Percentiles rank a stretch among this genome's conserved stretches.
Conservation (phyloP, 1,140 invertebrate species). For the Tachypleus tridentatus region DNA sequence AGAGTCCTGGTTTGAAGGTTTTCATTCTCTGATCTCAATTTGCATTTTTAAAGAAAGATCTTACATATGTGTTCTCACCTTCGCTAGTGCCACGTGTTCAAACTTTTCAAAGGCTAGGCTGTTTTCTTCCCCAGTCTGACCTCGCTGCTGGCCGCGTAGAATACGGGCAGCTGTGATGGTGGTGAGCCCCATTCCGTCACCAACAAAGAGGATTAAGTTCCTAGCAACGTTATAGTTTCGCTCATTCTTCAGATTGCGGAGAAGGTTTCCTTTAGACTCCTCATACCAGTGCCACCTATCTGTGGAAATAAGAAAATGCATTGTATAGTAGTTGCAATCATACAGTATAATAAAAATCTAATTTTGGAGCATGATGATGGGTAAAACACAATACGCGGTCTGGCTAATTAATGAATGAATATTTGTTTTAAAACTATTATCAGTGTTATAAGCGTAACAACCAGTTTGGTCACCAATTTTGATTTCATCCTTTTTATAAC, state of each 20-base stretch:
- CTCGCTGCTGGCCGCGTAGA: constrained; percentile 31
- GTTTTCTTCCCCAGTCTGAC: constrained; percentile 47
- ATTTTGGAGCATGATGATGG: no score
- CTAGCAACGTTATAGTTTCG: constrained; percentile 43
- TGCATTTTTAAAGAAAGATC: no score
- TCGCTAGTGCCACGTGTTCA: constrained; percentile 64
- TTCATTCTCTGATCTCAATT: no score
- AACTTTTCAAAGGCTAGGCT: constrained; percentile 67
- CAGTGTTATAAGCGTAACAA: no score
- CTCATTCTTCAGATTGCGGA: not conserved
- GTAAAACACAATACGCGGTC: no score
- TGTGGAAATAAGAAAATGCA: not conserved
- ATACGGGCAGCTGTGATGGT: constrained; percentile 73
- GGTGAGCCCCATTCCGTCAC: constrained; percentile 86
- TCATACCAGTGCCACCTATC: constrained; percentile 18
- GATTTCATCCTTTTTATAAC: no score
- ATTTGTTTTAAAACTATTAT: no score
- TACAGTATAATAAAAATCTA: no score
- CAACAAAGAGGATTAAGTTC: constrained; percentile 83
- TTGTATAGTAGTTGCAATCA: not conserved
- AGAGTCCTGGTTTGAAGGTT: no score
- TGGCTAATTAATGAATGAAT: no score
- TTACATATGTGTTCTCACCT: constrained; percentile 43
- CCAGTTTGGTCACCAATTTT: no score
- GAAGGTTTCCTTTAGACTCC: constrained; percentile 8